Percentiles rank a stretch among this genome's conserved stretches.
Conservation (phyloP, 2,797 vertebrate genomes). For the Pseudotriccus pelzelni region DNA sequence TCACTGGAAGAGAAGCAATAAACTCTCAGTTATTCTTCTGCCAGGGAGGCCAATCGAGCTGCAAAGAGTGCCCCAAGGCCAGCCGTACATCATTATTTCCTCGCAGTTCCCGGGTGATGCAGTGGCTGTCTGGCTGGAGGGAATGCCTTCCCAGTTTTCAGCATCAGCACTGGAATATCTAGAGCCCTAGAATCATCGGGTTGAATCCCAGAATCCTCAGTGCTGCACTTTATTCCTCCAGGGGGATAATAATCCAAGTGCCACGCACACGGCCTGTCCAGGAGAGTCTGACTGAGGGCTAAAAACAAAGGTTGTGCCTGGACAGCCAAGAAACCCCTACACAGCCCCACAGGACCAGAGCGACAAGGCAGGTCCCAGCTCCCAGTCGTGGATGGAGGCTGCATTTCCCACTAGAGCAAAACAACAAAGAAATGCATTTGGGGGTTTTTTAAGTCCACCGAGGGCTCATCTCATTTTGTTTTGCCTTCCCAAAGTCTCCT, state of each 20-base stretch:
- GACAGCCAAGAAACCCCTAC: background rate
- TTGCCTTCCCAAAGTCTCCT: background rate
- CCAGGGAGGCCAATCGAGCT: conserved; percentile 55
- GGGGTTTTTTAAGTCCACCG: accelerated
- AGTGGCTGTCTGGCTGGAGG: conserved; percentile 25
- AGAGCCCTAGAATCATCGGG: background rate
- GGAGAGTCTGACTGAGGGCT: background rate
- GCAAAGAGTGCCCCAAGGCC: conserved; percentile 54
- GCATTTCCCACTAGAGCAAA: background rate
- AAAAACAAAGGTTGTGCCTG: background rate
- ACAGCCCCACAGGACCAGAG: background rate
- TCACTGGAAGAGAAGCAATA: conserved; percentile 46
- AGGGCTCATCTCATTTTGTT: background rate
- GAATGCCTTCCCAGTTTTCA: background rate
- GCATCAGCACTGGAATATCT: background rate
- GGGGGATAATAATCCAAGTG: background rate
- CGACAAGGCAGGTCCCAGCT: background rate
- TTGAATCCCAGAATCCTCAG: background rate
- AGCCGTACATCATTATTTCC: conserved; percentile 49
- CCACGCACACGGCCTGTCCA: background rate
- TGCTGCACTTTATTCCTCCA: background rate
- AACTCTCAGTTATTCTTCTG: conserved; percentile 46
- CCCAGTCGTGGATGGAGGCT: background rate
- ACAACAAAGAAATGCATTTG: background rate
- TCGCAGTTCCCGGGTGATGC: background rate